Percentiles rank a stretch among this genome's conserved stretches.
Evolutionary conservation across 1,140 invertebrate species (phyloP).

Genomic region (Glomeris maerens): DNA sequence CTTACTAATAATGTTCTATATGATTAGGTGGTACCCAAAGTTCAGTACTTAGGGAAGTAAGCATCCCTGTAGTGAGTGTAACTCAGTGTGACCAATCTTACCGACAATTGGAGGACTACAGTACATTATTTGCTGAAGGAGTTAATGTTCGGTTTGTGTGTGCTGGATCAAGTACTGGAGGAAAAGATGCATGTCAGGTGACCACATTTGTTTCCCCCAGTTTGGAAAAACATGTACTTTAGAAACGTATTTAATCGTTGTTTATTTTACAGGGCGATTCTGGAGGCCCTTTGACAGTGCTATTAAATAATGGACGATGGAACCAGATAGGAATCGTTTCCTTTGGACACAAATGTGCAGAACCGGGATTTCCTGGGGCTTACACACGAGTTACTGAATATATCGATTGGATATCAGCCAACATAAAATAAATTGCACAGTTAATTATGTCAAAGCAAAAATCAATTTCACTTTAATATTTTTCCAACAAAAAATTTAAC

Average conservation of each 20-base stretch:
- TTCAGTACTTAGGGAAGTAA: too few relatives aligned
- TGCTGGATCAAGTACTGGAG: neutral
- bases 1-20: too few relatives aligned
- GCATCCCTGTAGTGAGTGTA: too few relatives aligned
- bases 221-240: neutral
- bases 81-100: too few relatives aligned
- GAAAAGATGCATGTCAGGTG: neutral
- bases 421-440: constrained; percentile 1
- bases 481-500: too few relatives aligned
- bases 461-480: too few relatives aligned
- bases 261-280: constrained; percentile 53
- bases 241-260: neutral
- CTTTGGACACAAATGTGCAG: constrained; percentile 24
- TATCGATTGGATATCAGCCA: constrained; percentile 25
- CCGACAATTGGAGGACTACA: too few relatives aligned
- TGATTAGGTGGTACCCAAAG: too few relatives aligned
- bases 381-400: constrained; percentile 26
- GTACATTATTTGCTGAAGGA: too few relatives aligned
- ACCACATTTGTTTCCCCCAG: neutral
- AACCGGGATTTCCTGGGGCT: constrained; percentile 25
- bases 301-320: constrained; percentile 50
- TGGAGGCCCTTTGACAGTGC: constrained; percentile 60
- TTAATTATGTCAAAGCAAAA: too few relatives aligned
- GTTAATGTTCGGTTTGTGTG: too few relatives aligned
- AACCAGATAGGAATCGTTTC: constrained; percentile 51